These are phyloP conservation scores for Acronicta psi DNA, from an alignment of 2,888 invertebrate genomes.

Conservation along the genomic window DNA sequence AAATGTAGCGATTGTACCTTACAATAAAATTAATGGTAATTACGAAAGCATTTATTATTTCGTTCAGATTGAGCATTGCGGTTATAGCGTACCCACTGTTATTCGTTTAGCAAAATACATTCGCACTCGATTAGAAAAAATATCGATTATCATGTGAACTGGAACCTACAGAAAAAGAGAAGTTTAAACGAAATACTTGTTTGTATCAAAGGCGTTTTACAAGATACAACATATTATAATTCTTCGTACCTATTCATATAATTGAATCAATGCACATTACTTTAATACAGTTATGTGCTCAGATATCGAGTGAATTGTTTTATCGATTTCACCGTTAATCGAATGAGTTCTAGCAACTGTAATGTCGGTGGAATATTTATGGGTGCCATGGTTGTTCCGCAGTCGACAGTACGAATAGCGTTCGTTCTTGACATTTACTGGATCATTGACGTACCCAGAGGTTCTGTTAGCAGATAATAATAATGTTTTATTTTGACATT, in stretches of 20 bases:
- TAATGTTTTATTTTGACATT: slow-evolving; percentile 58
- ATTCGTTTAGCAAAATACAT: slow-evolving; percentile 32
- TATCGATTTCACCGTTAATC: slow-evolving; percentile 52
- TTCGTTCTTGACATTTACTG: slow-evolving; percentile 58
- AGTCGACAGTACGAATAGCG: slow-evolving; percentile 46
- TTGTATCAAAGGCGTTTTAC: slow-evolving; percentile 15
- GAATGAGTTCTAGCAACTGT: slow-evolving; percentile 51
- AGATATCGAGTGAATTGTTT: slow-evolving; percentile 50
- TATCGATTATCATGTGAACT: slow-evolving; percentile 29
- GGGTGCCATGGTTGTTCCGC: slow-evolving; percentile 41
- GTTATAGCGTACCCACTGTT: slow-evolving; percentile 16
- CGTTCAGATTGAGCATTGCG: slow-evolving; percentile 12
- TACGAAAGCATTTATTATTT: slow-evolving; percentile 48
- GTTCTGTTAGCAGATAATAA: slow-evolving; percentile 50
- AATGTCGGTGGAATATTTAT: slow-evolving; percentile 52
- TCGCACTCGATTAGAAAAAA: slow-evolving; percentile 41
- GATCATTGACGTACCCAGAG: slow-evolving; percentile 43
- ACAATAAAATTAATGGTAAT: slow-evolving; percentile 72
- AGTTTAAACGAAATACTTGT: slow-evolving; percentile 9
- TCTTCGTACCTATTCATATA: slow-evolving; percentile 32
- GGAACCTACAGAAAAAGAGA: slow-evolving; percentile 30
- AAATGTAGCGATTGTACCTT: slow-evolving; percentile 60
- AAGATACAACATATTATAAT: slow-evolving; percentile 36
- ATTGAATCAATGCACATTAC: slow-evolving; percentile 45
- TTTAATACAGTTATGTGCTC: slow-evolving; percentile 42